Evolutionary conservation across 2,797 vertebrate genomes (phyloP).

Genomic region (Etheostoma nigrum): DNA sequence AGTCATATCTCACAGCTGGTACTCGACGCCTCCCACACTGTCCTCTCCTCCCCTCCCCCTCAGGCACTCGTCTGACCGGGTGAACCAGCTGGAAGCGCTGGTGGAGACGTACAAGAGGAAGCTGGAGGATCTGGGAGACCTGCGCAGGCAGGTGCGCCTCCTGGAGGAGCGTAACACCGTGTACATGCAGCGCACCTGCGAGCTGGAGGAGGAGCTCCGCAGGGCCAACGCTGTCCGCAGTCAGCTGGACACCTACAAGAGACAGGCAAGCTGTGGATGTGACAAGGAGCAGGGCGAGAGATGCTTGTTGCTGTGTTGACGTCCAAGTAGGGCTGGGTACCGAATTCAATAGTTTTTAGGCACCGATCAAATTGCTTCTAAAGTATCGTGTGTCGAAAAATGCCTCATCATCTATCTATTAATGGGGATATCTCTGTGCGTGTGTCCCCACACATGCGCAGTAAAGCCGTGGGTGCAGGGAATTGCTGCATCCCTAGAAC

Average conservation of each 20-base stretch:
- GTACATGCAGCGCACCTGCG: slow-evolving; percentile 92
- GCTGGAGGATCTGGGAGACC: slow-evolving; percentile 91
- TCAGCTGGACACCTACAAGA: slow-evolving; percentile 90
- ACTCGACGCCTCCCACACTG: slow-evolving; percentile 34
- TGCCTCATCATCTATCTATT: no score
- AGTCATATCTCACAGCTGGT: slow-evolving; percentile 27
- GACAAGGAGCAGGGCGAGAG: slow-evolving; percentile 2
- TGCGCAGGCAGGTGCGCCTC: slow-evolving; percentile 92
- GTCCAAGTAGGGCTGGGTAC: background rate
- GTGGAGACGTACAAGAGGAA: slow-evolving; percentile 91
- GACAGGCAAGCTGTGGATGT: slow-evolving; percentile 84
- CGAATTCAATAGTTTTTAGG: no score
- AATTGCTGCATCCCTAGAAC: no score
- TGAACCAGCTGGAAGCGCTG: slow-evolving; percentile 89
- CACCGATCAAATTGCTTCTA: no score
- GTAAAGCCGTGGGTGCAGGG: no score
- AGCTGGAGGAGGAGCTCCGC: slow-evolving; percentile 93
- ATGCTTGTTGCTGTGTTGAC: slow-evolving; percentile 28
- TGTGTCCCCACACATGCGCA: no score
- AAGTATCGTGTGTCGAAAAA: no score
- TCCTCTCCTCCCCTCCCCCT: slow-evolving; percentile 2
- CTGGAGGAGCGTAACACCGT: slow-evolving; percentile 92
- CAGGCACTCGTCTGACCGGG: slow-evolving; percentile 92
- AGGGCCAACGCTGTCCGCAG: slow-evolving; percentile 85
- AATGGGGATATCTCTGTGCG: no score